Base-by-base conservation (phyloP, 2,113 vertebrate species). In the Scartelaos histophorus region DNA sequence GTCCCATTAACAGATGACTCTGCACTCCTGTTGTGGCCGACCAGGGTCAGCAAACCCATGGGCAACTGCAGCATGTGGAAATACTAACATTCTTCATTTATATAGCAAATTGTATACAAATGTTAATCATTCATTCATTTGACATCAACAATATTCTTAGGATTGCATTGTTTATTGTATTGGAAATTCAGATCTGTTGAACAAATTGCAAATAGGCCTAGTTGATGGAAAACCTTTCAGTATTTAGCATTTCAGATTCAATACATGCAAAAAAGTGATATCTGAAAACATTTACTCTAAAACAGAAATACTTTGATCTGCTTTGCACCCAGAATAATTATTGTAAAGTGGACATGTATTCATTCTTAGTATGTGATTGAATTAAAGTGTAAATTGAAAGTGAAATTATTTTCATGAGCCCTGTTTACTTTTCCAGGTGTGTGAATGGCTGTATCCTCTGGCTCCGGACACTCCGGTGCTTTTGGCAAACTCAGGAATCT, bases 371-470 rank as follows among this genome's bases (percentile, higher is more conserved):
- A 1, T 49, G 17, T 38, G 35, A 43, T 1, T 43, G 38, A 43
- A 43, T 7, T 10, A 43, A 43, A 10, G 38, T 10, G 7, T 43
- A 43, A 43, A 43, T 43, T 43, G 7, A 43, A 1, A 43, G 38
- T 16, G 19, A 17, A 17, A 6, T 5, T 22, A 22, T 12, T 12
- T 56, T 29, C 15, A 15, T 0, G 22, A 56, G 9, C 4, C 11
- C 2, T 24, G 0, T 29, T 13, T 60, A 24, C 15, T 21, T 73
- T 73, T 81, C 2, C 75, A 99, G 98, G 96, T 98, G 62, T 97
- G 96, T 88, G 95, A 96, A 87, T 97, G 96, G 95, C 69, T 96
- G 7, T 98, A 96, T 83, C 95, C 95, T 1, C 93, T 99, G 91
- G 90, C 91, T 43, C 70, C 86, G 61, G 94, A 96, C 69, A 96